These are phyloP conservation scores for Metacarcinus magister DNA, from an alignment of 2,888 invertebrate species.

Conservation along the genomic window DNA sequence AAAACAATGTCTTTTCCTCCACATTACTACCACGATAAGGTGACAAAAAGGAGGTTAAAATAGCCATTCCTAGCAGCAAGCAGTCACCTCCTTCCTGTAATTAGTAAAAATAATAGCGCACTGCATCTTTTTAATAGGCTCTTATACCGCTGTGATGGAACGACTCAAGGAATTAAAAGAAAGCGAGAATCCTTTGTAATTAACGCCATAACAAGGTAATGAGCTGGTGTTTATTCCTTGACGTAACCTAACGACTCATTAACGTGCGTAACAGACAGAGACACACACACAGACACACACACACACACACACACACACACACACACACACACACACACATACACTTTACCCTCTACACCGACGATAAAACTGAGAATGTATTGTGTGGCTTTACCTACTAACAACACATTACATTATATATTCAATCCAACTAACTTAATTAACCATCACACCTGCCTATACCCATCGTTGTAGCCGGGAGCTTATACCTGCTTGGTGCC, in stretches of 20 bases:
- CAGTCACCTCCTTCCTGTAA: not conserved
- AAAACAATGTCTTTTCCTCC: not conserved
- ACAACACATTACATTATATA: not conserved
- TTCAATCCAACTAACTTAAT: not conserved
- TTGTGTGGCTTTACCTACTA: not conserved
- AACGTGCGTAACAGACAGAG: too few species aligned
- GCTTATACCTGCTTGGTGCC: not conserved
- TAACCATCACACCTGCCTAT: not conserved
- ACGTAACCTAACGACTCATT: not conserved
- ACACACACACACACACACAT: too few species aligned
- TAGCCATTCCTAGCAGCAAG: not conserved
- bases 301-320: too few species aligned
- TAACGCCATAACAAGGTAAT: not conserved
- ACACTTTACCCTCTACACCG: too few species aligned
- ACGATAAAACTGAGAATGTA: not conserved
- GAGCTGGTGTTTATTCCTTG: not conserved
- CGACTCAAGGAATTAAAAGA: not conserved
- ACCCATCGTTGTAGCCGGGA: not conserved
- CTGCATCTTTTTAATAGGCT: not conserved
- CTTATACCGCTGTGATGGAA: not conserved
- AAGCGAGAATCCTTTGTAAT: not conserved
- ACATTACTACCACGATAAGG: not conserved
- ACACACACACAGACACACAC: too few species aligned
- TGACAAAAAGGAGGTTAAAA: not conserved
- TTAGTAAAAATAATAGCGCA: not conserved